Percentiles rank a stretch among this genome's conserved stretches.
Conservation (phyloP, 2,113 vertebrate species). For the Rhineura floridana region DNA sequence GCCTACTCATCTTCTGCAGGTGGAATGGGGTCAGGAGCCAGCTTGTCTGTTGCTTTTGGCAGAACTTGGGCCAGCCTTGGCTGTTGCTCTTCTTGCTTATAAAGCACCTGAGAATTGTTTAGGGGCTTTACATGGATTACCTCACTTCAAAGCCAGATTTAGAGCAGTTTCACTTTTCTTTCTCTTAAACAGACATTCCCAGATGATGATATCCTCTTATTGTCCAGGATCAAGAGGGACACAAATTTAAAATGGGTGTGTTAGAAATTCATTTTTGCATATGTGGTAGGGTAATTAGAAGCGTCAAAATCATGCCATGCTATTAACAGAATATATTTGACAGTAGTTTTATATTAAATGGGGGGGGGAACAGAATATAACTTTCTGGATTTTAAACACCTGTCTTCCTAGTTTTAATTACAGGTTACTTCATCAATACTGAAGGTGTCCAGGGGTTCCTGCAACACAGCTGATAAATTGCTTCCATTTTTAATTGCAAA, state of each 20-base stretch:
- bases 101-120: too few species aligned
- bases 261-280: not conserved
- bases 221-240: not conserved
- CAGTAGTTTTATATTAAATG: too few species aligned
- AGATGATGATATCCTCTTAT: not conserved
- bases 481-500: conserved; percentile 4
- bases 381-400: not conserved
- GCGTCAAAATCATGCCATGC: not conserved
- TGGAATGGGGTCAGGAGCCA: too few species aligned
- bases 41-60: too few species aligned
- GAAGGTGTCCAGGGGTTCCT: not conserved
- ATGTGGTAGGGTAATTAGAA: not conserved
- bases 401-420: not conserved
- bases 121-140: too few species aligned
- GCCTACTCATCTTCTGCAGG: too few species aligned
- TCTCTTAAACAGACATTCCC: not conserved
- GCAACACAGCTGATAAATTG: not conserved
- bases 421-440: not conserved
- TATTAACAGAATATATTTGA: too few species aligned
- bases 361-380: too few species aligned
- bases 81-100: too few species aligned
- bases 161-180: not conserved
- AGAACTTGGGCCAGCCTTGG: too few species aligned
- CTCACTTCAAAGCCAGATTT: not conserved
- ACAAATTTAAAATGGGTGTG: not conserved